Conservation (phyloP, 2,797 vertebrate genomes). For the Coranthus polyacanthus region DNA sequence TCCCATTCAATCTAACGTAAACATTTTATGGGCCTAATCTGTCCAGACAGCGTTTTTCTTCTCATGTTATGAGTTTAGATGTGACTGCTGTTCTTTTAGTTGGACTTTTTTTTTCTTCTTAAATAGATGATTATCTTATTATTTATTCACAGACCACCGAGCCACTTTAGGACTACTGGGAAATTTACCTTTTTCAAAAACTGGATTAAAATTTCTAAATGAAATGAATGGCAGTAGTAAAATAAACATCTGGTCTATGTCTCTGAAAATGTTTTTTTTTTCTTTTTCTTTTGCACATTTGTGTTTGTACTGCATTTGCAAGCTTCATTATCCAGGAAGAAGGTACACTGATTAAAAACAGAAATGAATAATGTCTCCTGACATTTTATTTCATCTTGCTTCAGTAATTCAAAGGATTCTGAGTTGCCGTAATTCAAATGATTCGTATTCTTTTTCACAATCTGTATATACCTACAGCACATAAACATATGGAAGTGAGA, state of each 20-base stretch:
- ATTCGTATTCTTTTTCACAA: too few relatives aligned
- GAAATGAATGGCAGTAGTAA: not conserved
- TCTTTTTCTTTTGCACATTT: not conserved
- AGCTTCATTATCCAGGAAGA: not conserved
- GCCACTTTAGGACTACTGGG: too few relatives aligned
- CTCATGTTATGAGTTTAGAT: constrained; percentile 1
- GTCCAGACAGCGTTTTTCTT: constrained; percentile 19
- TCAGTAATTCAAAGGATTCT: too few relatives aligned
- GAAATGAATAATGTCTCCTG: not conserved
- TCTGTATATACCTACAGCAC: too few relatives aligned
- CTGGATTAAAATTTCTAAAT: not conserved
- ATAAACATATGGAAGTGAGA: not conserved
- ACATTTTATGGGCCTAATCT: constrained; percentile 31
- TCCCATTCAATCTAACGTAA: constrained; percentile 40
- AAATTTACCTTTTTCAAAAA: constrained; percentile 8
- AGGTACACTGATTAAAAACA: constrained; percentile 12
- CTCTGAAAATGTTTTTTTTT: not conserved
- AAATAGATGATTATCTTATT: too few relatives aligned
- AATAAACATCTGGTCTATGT: not conserved
- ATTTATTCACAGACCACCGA: too few relatives aligned
- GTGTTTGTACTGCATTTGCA: constrained; percentile 1
- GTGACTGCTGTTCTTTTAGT: constrained; percentile 8
- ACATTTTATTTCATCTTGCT: not conserved
- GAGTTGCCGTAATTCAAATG: too few relatives aligned
- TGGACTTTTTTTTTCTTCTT: not conserved